These are phyloP conservation scores for Acleris cristana DNA, from an alignment of 2,888 invertebrate species.

Conservation along the genomic window DNA sequence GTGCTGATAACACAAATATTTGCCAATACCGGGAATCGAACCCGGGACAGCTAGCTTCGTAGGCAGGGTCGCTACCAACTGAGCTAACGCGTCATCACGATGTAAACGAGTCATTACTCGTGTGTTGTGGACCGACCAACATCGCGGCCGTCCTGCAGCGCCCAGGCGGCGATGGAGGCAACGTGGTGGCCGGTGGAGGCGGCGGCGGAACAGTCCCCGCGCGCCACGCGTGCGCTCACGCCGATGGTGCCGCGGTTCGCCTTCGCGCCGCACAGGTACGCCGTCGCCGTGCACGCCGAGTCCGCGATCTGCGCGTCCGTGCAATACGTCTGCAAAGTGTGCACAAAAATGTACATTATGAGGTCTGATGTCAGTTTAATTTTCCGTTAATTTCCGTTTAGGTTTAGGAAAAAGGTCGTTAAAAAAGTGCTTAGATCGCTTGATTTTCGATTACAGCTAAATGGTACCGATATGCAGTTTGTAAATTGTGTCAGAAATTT, in stretches of 20 bases:
- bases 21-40: too few relatives aligned
- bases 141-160: constrained; percentile 77
- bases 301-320: constrained; percentile 87
- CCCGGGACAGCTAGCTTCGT: too few relatives aligned
- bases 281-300: constrained; percentile 88
- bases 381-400: too few relatives aligned
- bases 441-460: too few relatives aligned
- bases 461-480: too few relatives aligned
- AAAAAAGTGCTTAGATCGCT: too few relatives aligned
- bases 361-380: neutral
- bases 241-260: constrained; percentile 86
- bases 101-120: neutral
- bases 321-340: constrained; percentile 77
- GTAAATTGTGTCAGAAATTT: too few relatives aligned
- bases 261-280: constrained; percentile 87
- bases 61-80: too few relatives aligned
- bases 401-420: too few relatives aligned
- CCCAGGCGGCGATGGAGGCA: constrained; percentile 86
- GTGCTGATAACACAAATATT: too few relatives aligned
- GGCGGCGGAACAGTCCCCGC: constrained; percentile 84
- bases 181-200: constrained; percentile 77
- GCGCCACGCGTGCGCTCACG: constrained; percentile 85
- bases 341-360: neutral
- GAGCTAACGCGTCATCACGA: too few relatives aligned
- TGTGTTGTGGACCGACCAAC: constrained; percentile 51